These are phyloP conservation scores for Nycticorax nycticorax DNA, from an alignment of 2,113 vertebrate genomes.

Conservation along the genomic window DNA sequence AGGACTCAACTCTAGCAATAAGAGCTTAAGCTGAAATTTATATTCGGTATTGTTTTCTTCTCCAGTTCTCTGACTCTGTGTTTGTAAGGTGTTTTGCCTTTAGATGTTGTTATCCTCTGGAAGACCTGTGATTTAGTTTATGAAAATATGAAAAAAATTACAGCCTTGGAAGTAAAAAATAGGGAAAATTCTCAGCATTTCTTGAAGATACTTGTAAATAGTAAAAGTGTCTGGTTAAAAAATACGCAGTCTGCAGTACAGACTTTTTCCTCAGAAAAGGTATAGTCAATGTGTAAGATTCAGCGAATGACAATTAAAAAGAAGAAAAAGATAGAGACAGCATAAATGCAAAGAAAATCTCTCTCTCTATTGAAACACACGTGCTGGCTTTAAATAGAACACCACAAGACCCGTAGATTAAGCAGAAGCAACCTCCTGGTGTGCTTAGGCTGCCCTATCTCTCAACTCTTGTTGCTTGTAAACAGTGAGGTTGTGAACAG, in stretches of 20 bases:
- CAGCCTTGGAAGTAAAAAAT: not conserved
- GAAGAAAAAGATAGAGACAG: not conserved
- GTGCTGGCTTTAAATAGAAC: not conserved
- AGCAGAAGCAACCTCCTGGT: not conserved
- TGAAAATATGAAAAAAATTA: not conserved
- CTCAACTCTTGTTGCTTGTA: not conserved
- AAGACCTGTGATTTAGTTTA: not conserved
- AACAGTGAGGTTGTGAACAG: not conserved
- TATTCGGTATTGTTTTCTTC: not conserved
- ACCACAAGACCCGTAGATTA: not conserved
- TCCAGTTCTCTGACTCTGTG: not conserved
- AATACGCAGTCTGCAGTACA: not conserved
- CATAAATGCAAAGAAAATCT: not conserved
- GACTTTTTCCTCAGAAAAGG: not conserved
- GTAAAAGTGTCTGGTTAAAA: not conserved
- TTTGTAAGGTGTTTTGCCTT: not conserved
- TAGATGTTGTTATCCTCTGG: not conserved
- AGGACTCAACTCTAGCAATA: not conserved
- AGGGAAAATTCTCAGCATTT: not conserved
- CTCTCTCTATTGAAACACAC: not conserved
- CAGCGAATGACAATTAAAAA: not conserved
- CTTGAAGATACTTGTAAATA: not conserved
- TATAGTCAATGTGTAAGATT: not conserved
- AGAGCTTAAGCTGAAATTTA: not conserved
- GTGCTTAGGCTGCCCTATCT: not conserved